These are phyloP conservation scores for human (Homo sapiens) DNA, from an alignment of 2,113 vertebrate species.

Conservation along the genomic window GRCh38 chr16:11729001-11729500, in stretches of 20 bases:
- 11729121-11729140: background rate
- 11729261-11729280: background rate
- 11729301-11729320: background rate
- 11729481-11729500: background rate
- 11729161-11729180: background rate
- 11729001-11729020: too few species aligned
- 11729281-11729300: background rate
- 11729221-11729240: background rate
- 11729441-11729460: background rate
- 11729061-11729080: background rate
- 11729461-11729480: background rate
- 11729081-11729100: background rate
- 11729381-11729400: background rate
- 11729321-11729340: background rate
- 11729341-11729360: background rate
- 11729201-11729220: background rate
- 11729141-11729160: background rate
- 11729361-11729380: background rate
- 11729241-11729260: background rate
- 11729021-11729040: too few species aligned
- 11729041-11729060: background rate
- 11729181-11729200: background rate
- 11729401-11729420: background rate
- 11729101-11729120: background rate
- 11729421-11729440: background rate